Conservation (phyloP, 1,140 invertebrate species). For the Aphelinus certus region DNA sequence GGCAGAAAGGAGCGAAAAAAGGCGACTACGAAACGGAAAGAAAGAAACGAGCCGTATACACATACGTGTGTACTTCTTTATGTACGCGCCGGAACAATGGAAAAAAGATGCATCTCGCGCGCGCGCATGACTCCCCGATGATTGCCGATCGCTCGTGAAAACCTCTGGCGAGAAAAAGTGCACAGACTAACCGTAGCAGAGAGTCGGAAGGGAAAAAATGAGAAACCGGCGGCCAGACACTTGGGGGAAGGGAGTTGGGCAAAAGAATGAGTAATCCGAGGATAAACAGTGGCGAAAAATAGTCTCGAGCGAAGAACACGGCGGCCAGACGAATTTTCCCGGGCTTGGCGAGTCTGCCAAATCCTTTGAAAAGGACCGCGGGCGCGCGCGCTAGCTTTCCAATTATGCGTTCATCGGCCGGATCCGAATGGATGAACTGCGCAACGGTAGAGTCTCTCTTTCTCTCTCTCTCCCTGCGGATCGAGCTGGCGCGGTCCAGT, state of each 20-base stretch:
- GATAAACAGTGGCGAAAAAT: neutral
- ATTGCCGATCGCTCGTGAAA: conserved; percentile 18
- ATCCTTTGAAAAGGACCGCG: too few species aligned
- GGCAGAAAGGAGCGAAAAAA: conserved; percentile 18
- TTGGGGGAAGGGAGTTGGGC: neutral
- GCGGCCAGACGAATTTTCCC: conserved; percentile 6
- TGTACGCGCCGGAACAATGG: conserved; percentile 35
- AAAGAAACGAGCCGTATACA: conserved; percentile 31
- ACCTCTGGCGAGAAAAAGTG: conserved; percentile 1
- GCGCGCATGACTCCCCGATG: conserved; percentile 25
- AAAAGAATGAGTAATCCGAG: neutral
- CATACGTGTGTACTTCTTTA: conserved; percentile 32
- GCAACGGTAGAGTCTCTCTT: neutral
- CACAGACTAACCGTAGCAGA: neutral
- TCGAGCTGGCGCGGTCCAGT: too few species aligned
- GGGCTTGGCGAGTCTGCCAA: too few species aligned
- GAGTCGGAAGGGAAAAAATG: neutral
- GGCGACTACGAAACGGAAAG: conserved; percentile 40
- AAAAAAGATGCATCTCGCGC: conserved; percentile 37
- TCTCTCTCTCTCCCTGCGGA: conserved; percentile 3
- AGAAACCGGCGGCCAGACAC: neutral
- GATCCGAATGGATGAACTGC: neutral
- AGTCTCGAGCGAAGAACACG: neutral
- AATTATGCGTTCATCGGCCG: conserved; percentile 33
- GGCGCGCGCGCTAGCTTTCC: conserved; percentile 6